Evolutionary conservation across 2,888 invertebrate genomes (phyloP).

Genomic region (Cryptophagus acutangulus): DNA sequence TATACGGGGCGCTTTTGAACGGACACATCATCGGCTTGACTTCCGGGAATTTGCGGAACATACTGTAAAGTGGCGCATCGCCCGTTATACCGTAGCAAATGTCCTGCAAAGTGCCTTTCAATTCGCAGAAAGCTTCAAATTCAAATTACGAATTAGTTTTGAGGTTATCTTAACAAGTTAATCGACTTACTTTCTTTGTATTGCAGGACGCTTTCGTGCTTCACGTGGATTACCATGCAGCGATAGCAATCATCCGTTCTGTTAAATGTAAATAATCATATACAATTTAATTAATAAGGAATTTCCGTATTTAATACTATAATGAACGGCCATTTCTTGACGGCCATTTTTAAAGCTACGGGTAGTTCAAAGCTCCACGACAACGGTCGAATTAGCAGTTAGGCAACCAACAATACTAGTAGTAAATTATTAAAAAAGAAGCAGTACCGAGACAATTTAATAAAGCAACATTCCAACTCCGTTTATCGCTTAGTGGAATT

Average conservation of each 20-base stretch:
- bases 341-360: too few species aligned
- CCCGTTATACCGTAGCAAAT: constrained; percentile 65
- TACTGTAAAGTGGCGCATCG: constrained; percentile 68
- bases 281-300: too few species aligned
- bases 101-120: constrained; percentile 53
- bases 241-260: constrained; percentile 65
- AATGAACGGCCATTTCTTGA: too few species aligned
- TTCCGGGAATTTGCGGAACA: constrained; percentile 66
- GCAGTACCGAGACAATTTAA: too few species aligned
- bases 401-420: too few species aligned
- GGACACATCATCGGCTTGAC: constrained; percentile 67
- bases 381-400: too few species aligned
- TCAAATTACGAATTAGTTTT: neutral
- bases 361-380: too few species aligned
- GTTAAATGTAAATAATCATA: constrained; percentile 48
- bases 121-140: constrained; percentile 28
- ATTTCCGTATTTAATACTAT: too few species aligned
- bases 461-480: too few species aligned
- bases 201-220: constrained; percentile 71
- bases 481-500: too few species aligned
- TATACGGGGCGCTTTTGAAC: constrained; percentile 74
- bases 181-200: constrained; percentile 75
- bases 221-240: constrained; percentile 72
- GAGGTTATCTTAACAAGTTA: too few species aligned
- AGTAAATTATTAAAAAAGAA: too few species aligned